Conservation (phyloP, 2,888 invertebrate species). For the Timandra comae region DNA sequence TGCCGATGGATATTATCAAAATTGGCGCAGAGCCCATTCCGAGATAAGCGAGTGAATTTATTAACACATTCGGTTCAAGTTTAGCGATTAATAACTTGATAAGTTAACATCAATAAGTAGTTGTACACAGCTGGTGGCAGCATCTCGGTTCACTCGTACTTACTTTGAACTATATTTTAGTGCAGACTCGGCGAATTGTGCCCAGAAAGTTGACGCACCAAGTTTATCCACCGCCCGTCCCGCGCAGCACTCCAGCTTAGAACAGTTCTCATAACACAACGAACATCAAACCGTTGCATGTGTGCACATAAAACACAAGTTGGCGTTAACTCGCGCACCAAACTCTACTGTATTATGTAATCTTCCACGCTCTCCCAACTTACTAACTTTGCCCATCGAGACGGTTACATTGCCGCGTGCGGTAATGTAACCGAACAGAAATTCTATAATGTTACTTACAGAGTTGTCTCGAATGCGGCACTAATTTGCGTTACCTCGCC, state of each 20-base stretch:
- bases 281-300: slow-evolving; percentile 32
- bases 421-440: slow-evolving; percentile 48
- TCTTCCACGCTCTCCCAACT: slow-evolving; percentile 42
- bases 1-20: slow-evolving; percentile 14
- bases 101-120: slow-evolving; percentile 31
- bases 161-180: slow-evolving; percentile 62
- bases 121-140: slow-evolving; percentile 30
- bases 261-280: slow-evolving; percentile 39
- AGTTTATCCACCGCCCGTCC: slow-evolving; percentile 21
- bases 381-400: slow-evolving; percentile 37
- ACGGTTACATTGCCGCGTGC: slow-evolving; percentile 39
- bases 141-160: slow-evolving; percentile 34
- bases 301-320: slow-evolving; percentile 45
- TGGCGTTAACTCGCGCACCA: slow-evolving; percentile 34
- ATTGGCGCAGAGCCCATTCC: slow-evolving; percentile 17
- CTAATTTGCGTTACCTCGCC: slow-evolving; percentile 41
- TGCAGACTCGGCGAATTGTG: slow-evolving; percentile 44
- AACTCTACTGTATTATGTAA: slow-evolving; percentile 44
- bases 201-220: slow-evolving; percentile 43
- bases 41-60: slow-evolving; percentile 20
- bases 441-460: slow-evolving; percentile 45
- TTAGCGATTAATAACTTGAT: slow-evolving; percentile 26
- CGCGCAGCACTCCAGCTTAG: slow-evolving; percentile 27
- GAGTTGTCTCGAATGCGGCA: slow-evolving; percentile 42
- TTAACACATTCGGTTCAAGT: slow-evolving; percentile 22